Conservation (phyloP, 2,113 vertebrate species). For the Indri indri region DNA sequence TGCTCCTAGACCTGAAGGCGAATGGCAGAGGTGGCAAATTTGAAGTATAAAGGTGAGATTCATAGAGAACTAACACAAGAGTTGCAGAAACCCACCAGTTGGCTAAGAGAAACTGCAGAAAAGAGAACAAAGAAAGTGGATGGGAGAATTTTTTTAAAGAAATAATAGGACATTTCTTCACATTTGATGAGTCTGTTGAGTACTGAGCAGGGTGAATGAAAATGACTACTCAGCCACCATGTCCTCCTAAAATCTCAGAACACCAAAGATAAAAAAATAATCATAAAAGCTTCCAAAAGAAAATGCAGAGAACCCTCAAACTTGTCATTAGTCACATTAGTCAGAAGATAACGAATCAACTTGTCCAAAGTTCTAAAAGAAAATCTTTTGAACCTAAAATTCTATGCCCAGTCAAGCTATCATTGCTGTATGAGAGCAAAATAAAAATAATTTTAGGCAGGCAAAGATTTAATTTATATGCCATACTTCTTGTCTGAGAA, state of each 20-base stretch:
- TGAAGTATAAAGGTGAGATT: background rate
- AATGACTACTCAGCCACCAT: background rate
- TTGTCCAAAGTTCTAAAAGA: background rate
- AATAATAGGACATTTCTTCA: background rate
- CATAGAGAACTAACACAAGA: background rate
- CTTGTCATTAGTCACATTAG: background rate
- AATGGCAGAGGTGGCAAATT: background rate
- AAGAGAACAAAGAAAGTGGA: background rate
- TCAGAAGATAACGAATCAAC: background rate
- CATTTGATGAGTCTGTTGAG: background rate
- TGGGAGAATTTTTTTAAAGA: background rate
- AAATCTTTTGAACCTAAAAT: background rate
- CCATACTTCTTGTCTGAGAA: background rate
- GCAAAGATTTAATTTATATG: background rate
- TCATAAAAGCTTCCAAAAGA: background rate
- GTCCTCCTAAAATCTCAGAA: background rate
- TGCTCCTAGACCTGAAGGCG: background rate
- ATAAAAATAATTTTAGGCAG: constrained; percentile 21
- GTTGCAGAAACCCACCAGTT: background rate
- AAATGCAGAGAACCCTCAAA: background rate
- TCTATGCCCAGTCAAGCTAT: background rate
- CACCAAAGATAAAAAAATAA: background rate
- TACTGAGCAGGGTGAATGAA: background rate
- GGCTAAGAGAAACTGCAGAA: background rate
- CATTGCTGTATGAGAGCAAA: background rate